phyloP scores from a whole-genome alignment of 2,797 vertebrate species.

The Cetoscarus ocellatus region DNA sequence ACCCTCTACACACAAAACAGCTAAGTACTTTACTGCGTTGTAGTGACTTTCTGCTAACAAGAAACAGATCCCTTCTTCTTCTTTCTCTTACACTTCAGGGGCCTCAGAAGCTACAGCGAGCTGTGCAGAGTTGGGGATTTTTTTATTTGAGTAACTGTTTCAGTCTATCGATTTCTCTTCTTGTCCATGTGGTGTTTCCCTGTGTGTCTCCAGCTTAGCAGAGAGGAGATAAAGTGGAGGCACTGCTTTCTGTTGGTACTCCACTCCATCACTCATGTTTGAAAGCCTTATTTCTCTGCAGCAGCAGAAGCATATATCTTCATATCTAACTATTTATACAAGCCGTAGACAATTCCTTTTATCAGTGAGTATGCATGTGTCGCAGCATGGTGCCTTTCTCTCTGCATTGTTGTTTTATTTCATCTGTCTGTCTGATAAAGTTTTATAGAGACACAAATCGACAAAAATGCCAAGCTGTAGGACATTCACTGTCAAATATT shows the following conservation, averaged over 20 bases:
- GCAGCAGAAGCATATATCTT: conserved; percentile 18
- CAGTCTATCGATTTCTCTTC: conserved; percentile 60
- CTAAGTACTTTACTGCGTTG: conserved; percentile 53
- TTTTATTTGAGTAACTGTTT: conserved; percentile 65
- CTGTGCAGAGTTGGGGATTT: conserved; percentile 34
- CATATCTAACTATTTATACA: conserved; percentile 10
- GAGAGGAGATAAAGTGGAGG: conserved; percentile 56
- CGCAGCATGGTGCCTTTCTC: not conserved
- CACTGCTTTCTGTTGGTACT: conserved; percentile 15
- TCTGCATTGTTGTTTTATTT: not conserved
- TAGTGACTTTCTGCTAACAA: conserved; percentile 61
- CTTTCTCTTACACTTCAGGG: not conserved
- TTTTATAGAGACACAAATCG: conserved; percentile 13
- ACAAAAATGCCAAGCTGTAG: conserved; percentile 6
- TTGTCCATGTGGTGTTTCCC: conserved; percentile 41
- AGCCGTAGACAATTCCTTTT: conserved; percentile 17
- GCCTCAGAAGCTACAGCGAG: conserved; percentile 45
- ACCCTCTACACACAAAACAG: conserved; percentile 53
- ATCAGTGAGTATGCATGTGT: conserved; percentile 5
- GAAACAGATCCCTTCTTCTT: conserved; percentile 32
- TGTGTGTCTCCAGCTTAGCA: conserved; percentile 45
- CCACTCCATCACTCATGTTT: conserved; percentile 31
- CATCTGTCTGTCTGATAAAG: conserved; percentile 2
- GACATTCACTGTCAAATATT: conserved; percentile 16
- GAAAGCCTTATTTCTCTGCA: conserved; percentile 13